Evolutionary conservation across 1,140 invertebrate genomes (phyloP).

Genomic region (Andricus grossulariae): DNA sequence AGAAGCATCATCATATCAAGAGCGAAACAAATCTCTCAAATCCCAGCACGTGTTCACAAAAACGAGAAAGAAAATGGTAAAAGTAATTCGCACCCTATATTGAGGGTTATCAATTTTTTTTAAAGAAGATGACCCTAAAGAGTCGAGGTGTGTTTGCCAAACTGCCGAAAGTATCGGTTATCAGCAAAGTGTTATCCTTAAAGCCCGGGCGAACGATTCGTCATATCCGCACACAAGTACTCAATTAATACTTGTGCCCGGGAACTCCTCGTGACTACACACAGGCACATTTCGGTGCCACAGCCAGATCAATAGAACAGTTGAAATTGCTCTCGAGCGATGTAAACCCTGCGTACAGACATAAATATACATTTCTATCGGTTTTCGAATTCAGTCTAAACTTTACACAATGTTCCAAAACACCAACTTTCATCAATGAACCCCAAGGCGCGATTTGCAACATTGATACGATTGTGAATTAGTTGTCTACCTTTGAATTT

Average conservation of each 20-base stretch:
- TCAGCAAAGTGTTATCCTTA: conserved; percentile 6
- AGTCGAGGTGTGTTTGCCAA: not conserved
- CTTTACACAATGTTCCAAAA: not conserved
- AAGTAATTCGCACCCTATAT: not conserved
- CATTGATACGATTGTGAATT: not conserved
- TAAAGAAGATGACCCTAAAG: not conserved
- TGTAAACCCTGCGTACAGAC: conserved; percentile 1
- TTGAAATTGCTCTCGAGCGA: conserved; percentile 16
- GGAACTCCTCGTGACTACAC: conserved; percentile 5
- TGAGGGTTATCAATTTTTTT: not conserved
- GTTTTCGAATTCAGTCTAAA: not conserved
- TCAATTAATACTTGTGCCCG: not conserved
- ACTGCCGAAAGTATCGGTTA: not conserved
- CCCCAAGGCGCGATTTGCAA: not conserved
- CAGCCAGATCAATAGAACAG: conserved; percentile 17
- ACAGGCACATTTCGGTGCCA: conserved; percentile 13
- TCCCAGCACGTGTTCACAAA: not conserved
- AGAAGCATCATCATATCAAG: not conserved
- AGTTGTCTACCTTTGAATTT: too few species aligned
- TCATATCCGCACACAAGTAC: conserved; percentile 10
- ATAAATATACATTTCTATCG: not conserved
- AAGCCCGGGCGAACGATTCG: conserved; percentile 4
- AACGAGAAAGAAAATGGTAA: not conserved
- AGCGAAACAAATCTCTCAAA: not conserved
- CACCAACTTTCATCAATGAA: not conserved